These are phyloP conservation scores for Loripinus fragilis DNA, from an alignment of 2,888 invertebrate genomes.

Conservation along the genomic window DNA sequence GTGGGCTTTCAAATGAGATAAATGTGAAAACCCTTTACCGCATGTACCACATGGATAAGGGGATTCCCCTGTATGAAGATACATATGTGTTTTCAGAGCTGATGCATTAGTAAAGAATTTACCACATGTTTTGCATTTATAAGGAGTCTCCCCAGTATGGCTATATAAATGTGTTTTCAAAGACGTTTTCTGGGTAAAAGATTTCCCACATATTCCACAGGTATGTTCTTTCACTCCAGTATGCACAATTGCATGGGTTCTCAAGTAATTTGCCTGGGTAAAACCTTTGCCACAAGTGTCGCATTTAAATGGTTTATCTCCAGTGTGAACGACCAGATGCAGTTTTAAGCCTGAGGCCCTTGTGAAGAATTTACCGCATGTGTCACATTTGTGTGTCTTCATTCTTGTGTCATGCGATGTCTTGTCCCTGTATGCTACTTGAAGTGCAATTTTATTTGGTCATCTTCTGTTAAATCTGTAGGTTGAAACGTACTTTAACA, in stretches of 20 bases:
- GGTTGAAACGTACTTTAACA: no score
- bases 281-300: neutral
- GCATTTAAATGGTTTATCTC: neutral
- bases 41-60: neutral
- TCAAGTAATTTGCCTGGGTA: neutral
- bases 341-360: neutral
- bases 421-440: no score
- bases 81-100: neutral
- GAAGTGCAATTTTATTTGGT: no score
- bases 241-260: neutral
- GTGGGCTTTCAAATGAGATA: neutral
- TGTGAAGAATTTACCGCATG: neutral
- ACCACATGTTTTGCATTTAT: neutral
- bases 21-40: neutral
- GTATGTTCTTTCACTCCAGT: neutral
- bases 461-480: no score
- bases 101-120: neutral
- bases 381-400: neutral
- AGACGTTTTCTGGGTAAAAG: neutral
- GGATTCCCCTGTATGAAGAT: neutral
- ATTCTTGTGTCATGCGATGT: no score
- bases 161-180: neutral
- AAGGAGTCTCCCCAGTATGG: neutral
- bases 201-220: neutral
- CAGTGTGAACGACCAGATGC: neutral